Base-by-base conservation (phyloP, 2,888 invertebrate species). In the Endomychus coccineus region DNA sequence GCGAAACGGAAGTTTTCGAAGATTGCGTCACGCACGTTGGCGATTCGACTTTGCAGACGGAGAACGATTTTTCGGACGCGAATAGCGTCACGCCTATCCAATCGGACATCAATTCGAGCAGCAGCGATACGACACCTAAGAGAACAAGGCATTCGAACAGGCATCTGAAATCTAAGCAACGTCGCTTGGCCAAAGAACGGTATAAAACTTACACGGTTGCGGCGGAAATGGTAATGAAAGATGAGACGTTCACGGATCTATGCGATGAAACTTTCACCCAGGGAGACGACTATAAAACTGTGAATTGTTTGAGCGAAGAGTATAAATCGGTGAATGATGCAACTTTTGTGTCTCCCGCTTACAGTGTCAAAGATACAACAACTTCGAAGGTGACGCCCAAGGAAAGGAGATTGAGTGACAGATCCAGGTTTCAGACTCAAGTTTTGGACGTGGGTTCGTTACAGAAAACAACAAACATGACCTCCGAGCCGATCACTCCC, bases 191-290 rank as follows among this genome's bases (percentile, higher is more conserved):
- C 2, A 83, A 84, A 56, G 86, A 89, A 51, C 75, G 89, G 41
- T 87, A 80, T 58, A 83, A 80, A 58, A 89, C 88, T 0, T 89
- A 88, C 56, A 87, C 85, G 0, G 83, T 88, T 23, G 79, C 77
- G 0, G 79, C 74, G 1, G 74, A 73, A 39, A 66, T 78, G 54
- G 66, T 71, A 2, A 68, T 67, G 49, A 64, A 66, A 28, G 65
- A 67, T 40, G 67, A 68, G 34, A 50, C 48, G 31, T 11, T 38
- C 36, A 34, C 36, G 4, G 23, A 16, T 19, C n/a, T n/a, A n/a
- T 19, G 21, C n/a, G n/a, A n/a, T n/a, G n/a, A n/a, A n/a, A n/a
- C n/a, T n/a, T n/a, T n/a, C n/a, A n/a, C n/a, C n/a, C n/a, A n/a
- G n/a, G n/a, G n/a, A n/a, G n/a, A n/a, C n/a, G n/a, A n/a, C n/a